These are phyloP conservation scores for Alca torda DNA, from an alignment of 2,797 vertebrate genomes.

Conservation along the genomic window DNA sequence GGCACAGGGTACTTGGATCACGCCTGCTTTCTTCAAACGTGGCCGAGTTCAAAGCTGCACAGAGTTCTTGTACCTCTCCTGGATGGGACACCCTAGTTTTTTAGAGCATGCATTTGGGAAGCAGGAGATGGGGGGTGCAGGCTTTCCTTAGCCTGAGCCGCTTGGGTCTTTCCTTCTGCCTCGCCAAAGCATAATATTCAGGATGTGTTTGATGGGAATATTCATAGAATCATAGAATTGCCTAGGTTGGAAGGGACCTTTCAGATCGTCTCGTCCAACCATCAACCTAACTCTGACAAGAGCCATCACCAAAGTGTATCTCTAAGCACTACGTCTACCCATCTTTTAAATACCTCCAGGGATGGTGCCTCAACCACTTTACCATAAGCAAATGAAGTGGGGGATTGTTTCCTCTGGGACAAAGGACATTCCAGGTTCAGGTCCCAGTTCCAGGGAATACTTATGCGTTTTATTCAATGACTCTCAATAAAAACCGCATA, in stretches of 20 bases:
- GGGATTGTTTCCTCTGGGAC: neutral
- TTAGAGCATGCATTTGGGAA: neutral
- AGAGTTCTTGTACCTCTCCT: neutral
- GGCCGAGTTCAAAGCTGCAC: neutral
- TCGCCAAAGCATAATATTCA: rapidly evolving
- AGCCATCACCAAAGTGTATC: no score
- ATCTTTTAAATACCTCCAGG: no score
- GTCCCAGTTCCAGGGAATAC: neutral
- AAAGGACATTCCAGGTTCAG: neutral
- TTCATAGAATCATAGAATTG: neutral
- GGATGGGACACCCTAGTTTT: rapidly evolving
- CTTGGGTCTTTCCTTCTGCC: neutral
- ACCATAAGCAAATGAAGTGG: neutral
- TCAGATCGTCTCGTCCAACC: no score
- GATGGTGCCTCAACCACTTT: no score
- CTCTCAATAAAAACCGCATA: neutral
- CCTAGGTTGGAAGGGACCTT: no score
- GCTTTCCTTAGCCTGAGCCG: neutral
- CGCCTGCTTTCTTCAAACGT: neutral
- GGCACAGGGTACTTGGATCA: neutral
- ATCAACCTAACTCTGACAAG: no score
- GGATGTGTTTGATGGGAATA: neutral
- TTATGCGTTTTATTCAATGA: neutral
- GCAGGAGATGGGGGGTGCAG: rapidly evolving
- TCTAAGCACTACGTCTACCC: no score